phyloP scores from a whole-genome alignment of 2,113 vertebrate genomes.

The Patagioenas fasciata region DNA sequence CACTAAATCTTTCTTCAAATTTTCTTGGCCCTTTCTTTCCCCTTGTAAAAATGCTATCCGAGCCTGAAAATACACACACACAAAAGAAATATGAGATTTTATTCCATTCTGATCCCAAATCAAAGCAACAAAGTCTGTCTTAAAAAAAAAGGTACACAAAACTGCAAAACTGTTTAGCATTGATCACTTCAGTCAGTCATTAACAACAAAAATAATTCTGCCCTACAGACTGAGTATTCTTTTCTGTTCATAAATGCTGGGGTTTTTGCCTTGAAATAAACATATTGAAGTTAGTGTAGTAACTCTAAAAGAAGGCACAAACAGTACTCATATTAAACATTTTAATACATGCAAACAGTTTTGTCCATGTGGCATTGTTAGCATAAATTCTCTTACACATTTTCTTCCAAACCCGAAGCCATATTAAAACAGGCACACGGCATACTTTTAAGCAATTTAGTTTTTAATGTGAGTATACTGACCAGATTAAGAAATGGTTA shows the following conservation, averaged over 20 bases:
- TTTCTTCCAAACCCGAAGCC: not conserved
- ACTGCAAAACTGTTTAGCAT: not conserved
- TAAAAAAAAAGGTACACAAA: not conserved
- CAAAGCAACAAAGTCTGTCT: not conserved
- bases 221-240: not conserved
- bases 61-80: conserved; percentile 82
- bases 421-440: not conserved
- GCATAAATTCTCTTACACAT: not conserved
- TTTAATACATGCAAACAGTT: not conserved
- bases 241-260: not conserved
- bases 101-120: conserved; percentile 8
- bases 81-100: not conserved
- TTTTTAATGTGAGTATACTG: not conserved
- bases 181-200: not conserved
- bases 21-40: conserved; percentile 99
- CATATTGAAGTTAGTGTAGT: not conserved
- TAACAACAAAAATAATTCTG: not conserved
- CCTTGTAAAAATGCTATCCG: conserved; percentile 99
- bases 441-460: not conserved
- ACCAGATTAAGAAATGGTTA: not conserved
- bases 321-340: not conserved
- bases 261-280: not conserved
- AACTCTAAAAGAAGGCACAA: not conserved
- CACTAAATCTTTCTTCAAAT: conserved; percentile 98
- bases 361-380: not conserved